Percentiles rank a stretch among this genome's conserved stretches.
Conservation (phyloP, 2,113 vertebrate species). For the Echinops telfairi region DNA sequence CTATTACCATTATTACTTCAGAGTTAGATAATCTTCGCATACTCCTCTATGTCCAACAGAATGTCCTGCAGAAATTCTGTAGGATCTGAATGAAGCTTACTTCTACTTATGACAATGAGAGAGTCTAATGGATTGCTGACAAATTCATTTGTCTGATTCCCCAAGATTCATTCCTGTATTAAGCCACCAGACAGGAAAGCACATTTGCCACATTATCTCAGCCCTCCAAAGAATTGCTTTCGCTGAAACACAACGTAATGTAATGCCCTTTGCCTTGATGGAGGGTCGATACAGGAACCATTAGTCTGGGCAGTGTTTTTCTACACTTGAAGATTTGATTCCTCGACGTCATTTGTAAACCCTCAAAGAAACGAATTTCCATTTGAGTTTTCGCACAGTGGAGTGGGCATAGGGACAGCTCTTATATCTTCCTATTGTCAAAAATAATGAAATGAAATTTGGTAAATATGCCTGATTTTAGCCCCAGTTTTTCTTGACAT, state of each 20-base stretch:
- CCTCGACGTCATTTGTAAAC: not conserved
- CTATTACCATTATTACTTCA: conserved; percentile 1
- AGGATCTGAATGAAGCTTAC: conserved; percentile 12
- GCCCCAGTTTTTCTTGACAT: conserved; percentile 37
- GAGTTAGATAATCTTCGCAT: not conserved
- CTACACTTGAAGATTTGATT: conserved; percentile 34
- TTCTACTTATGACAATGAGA: conserved; percentile 38
- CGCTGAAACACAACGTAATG: conserved; percentile 48
- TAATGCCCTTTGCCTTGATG: conserved; percentile 27
- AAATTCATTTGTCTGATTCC: conserved; percentile 63
- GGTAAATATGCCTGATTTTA: conserved; percentile 18
- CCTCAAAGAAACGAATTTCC: not conserved
- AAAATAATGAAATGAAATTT: conserved; percentile 40
- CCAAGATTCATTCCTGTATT: conserved; percentile 42
- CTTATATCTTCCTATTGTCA: not conserved
- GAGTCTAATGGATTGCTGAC: not conserved
- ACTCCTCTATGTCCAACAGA: not conserved
- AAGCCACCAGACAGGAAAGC: conserved; percentile 52
- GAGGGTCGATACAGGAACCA: conserved; percentile 54
- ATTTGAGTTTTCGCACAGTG: not conserved
- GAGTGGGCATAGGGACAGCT: too few relatives aligned
- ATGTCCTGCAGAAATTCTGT: not conserved
- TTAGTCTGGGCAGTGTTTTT: conserved; percentile 45
- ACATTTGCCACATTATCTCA: conserved; percentile 68
- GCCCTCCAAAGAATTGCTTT: conserved; percentile 62